Percentiles rank a stretch among this genome's conserved stretches.
These are phyloP conservation scores for Deroptyus accipitrinus DNA, from an alignment of 2,113 vertebrate species.

Conservation along the genomic window DNA sequence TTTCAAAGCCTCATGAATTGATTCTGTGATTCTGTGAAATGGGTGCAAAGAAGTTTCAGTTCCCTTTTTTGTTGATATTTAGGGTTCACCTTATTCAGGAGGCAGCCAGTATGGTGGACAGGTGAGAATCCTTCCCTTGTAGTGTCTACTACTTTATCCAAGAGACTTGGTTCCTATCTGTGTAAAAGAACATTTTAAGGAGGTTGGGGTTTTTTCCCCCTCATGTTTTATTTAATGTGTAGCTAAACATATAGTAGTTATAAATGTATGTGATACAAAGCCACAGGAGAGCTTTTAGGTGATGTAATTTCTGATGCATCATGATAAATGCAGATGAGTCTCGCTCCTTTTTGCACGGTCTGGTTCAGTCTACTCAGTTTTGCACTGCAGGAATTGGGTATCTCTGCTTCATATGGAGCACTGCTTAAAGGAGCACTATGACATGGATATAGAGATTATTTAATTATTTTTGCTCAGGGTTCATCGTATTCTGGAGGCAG, in stretches of 20 bases:
- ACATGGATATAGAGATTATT: background rate
- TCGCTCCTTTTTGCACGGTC: background rate
- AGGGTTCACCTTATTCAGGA: constrained; percentile 30
- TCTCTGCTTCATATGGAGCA: background rate
- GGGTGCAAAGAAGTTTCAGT: background rate
- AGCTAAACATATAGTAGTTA: background rate
- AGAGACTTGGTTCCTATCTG: background rate
- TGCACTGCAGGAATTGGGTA: background rate
- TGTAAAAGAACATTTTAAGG: background rate
- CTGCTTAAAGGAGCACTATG: background rate
- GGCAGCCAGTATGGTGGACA: constrained; percentile 35
- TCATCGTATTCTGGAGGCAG: constrained; percentile 25
- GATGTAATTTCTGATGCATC: background rate
- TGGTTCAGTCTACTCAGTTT: background rate
- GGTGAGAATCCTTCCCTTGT: background rate
- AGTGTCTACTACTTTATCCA: background rate
- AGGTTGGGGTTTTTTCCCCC: background rate
- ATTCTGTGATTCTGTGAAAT: background rate
- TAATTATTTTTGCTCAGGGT: constrained; percentile 14
- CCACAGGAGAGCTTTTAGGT: background rate
- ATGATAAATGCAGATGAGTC: background rate
- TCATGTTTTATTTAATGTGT: background rate
- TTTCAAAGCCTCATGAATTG: background rate
- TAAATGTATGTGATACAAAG: background rate
- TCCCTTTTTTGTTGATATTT: background rate